phyloP scores from a whole-genome alignment of 2,888 invertebrate species.

The Pharmacophagus antenor region DNA sequence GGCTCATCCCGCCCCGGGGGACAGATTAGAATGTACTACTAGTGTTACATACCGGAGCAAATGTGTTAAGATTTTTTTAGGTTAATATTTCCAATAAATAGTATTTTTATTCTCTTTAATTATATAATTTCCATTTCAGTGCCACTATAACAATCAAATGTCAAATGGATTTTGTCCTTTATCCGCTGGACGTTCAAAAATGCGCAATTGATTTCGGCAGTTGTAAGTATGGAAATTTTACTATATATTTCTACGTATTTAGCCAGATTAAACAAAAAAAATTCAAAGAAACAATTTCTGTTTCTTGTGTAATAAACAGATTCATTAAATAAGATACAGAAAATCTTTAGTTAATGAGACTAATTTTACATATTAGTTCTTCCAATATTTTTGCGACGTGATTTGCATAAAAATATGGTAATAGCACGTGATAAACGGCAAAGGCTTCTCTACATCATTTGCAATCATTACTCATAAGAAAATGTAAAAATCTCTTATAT shows the following conservation, averaged over 20 bases:
- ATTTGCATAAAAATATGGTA: slow-evolving; percentile 15
- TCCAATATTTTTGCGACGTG: background rate
- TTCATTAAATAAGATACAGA: background rate
- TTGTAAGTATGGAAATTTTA: slow-evolving; percentile 70
- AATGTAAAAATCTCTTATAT: slow-evolving; percentile 6
- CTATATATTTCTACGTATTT: too few species aligned
- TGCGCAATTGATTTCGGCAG: slow-evolving; percentile 84
- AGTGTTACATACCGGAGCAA: too few species aligned
- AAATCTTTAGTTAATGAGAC: background rate
- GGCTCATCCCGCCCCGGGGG: too few species aligned
- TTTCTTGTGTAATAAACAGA: too few species aligned
- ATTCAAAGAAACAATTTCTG: too few species aligned
- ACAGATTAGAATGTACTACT: too few species aligned
- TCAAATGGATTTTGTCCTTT: slow-evolving; percentile 84
- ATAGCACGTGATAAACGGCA: slow-evolving; percentile 2
- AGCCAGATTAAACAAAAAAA: too few species aligned
- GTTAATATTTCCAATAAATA: background rate
- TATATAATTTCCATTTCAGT: slow-evolving; percentile 50
- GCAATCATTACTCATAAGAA: slow-evolving; percentile 16
- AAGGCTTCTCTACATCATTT: slow-evolving; percentile 19
- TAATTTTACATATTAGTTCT: too few species aligned
- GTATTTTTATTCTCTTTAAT: background rate
- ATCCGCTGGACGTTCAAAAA: slow-evolving; percentile 83
- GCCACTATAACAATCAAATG: slow-evolving; percentile 84
- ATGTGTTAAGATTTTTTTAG: too few species aligned